Percentiles rank a stretch among this genome's conserved stretches.
Evolutionary conservation across 2,113 vertebrate genomes (phyloP).

Genomic region (Alethe diademata): DNA sequence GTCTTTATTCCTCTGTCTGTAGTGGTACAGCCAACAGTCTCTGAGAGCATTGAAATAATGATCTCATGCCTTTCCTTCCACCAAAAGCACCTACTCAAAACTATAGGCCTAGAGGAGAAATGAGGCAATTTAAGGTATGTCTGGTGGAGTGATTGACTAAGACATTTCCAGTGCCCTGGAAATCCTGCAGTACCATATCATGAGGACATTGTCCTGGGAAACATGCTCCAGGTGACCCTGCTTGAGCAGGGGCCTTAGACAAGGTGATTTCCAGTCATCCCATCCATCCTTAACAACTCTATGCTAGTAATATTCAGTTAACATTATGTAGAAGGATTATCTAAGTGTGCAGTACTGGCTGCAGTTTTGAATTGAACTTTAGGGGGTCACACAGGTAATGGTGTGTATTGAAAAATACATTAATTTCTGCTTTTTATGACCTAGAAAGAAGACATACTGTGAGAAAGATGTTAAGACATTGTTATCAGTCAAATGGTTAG

Average conservation of each 20-base stretch:
- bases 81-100: neutral
- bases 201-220: neutral
- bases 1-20: neutral
- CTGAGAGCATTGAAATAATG: neutral
- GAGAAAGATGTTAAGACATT: neutral
- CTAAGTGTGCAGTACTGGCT: neutral
- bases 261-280: fast-evolving
- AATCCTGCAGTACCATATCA: neutral
- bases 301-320: neutral
- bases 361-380: neutral
- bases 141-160: neutral
- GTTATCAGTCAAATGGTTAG: neutral
- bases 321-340: neutral
- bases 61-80: neutral
- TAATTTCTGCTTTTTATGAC: neutral
- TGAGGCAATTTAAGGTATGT: neutral
- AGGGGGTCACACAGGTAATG: neutral
- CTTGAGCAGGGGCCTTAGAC: neutral
- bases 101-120: neutral
- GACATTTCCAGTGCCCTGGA: neutral
- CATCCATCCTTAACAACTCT: neutral
- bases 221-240: neutral
- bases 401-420: neutral
- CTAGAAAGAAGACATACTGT: neutral
- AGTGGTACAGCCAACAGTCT: neutral